phyloP scores from a whole-genome alignment of 1,140 invertebrate species.

The Panulirus ornatus region DNA sequence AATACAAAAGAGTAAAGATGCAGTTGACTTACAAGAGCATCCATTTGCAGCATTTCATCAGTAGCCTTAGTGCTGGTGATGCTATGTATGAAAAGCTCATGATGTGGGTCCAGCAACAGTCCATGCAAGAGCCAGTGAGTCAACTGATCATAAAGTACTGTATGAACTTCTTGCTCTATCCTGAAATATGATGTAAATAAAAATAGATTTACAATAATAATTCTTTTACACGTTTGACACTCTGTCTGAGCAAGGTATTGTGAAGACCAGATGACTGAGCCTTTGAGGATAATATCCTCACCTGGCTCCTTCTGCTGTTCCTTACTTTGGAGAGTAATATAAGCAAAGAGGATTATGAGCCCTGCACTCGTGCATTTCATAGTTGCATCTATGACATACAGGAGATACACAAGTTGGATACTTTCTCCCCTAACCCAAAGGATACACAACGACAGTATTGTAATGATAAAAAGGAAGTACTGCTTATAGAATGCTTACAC shows the following conservation, averaged over 20 bases:
- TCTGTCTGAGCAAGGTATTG: too few relatives aligned
- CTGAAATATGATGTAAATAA: constrained; percentile 18
- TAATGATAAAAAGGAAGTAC: too few relatives aligned
- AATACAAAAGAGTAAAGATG: neutral
- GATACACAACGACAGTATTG: too few relatives aligned
- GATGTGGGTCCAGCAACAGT: constrained; percentile 62
- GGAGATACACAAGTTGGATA: too few relatives aligned
- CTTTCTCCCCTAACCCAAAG: too few relatives aligned
- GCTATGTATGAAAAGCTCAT: constrained; percentile 68
- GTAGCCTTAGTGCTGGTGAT: neutral
- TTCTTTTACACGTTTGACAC: neutral
- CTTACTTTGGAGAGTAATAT: neutral
- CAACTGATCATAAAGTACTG: constrained; percentile 68
- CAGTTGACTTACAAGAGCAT: constrained; percentile 27
- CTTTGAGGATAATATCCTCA: neutral
- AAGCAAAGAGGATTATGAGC: neutral
- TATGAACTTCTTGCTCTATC: constrained; percentile 68
- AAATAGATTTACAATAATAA: neutral
- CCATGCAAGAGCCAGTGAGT: constrained; percentile 72
- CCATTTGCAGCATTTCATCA: neutral
- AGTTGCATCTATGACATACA: neutral
- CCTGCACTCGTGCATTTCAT: neutral
- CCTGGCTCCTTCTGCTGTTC: neutral
- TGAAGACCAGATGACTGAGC: neutral
- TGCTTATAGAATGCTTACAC: too few relatives aligned